Evolutionary conservation across 2,888 invertebrate genomes (phyloP).

Genomic region (Scaptomyza flava): DNA sequence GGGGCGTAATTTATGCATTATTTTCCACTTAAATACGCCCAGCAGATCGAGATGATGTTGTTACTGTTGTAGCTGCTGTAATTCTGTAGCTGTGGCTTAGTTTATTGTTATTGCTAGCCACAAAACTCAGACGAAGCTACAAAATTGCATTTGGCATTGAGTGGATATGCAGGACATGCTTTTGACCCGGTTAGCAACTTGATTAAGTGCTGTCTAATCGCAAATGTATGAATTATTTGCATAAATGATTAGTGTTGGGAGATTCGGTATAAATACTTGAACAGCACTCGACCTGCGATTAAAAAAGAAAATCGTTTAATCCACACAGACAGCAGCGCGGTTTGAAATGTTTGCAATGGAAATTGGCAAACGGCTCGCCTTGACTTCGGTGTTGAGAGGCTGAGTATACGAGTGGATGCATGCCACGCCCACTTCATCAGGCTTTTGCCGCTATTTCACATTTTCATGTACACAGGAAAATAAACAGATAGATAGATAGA

Average conservation of each 20-base stretch:
- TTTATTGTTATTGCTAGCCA: slow-evolving; percentile 42
- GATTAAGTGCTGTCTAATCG: slow-evolving; percentile 64
- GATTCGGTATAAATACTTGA: slow-evolving; percentile 8
- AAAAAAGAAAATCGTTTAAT: slow-evolving; percentile 16
- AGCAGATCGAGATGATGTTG: slow-evolving; percentile 21
- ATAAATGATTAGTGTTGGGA: slow-evolving; percentile 52
- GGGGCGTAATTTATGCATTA: slow-evolving; percentile 74
- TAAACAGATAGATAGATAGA: no score
- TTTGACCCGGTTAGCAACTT: slow-evolving; percentile 30
- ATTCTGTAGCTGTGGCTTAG: slow-evolving; percentile 13
- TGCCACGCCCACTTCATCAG: slow-evolving; percentile 8
- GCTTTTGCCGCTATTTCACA: background rate
- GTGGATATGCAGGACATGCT: slow-evolving; percentile 11
- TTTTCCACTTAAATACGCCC: slow-evolving; percentile 65
- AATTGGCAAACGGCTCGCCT: slow-evolving; percentile 12
- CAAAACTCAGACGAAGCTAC: slow-evolving; percentile 24
- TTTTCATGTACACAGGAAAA: slow-evolving; percentile 1
- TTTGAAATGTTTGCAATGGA: slow-evolving; percentile 4
- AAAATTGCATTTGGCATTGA: slow-evolving; percentile 48
- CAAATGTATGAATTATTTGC: slow-evolving; percentile 69
- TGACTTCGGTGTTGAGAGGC: slow-evolving; percentile 6
- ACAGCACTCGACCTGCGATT: background rate
- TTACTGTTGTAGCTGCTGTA: slow-evolving; percentile 12
- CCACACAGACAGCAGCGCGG: slow-evolving; percentile 15
- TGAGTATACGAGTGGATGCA: background rate